These are phyloP conservation scores for Aphis gossypii DNA, from an alignment of 1,140 invertebrate genomes.

Conservation along the genomic window DNA sequence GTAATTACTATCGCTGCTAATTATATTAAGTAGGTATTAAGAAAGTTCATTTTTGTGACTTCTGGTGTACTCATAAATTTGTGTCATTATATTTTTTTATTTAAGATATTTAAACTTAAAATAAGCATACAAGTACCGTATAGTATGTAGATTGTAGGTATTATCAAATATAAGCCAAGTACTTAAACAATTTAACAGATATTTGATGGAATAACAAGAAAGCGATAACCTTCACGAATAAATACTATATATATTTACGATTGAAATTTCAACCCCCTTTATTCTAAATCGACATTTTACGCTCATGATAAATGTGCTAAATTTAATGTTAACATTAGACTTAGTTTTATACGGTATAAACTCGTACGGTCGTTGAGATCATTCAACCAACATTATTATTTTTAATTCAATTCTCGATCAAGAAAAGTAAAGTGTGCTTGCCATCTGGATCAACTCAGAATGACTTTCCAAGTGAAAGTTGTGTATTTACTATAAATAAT, in stretches of 20 bases:
- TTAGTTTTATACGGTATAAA: not conserved
- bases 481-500: not conserved
- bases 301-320: not conserved
- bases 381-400: not conserved
- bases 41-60: not conserved
- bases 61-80: not conserved
- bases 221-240: not conserved
- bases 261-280: not conserved
- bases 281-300: not conserved
- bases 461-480: not conserved
- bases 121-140: not conserved
- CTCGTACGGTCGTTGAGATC: not conserved
- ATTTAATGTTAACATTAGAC: not conserved
- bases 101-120: not conserved
- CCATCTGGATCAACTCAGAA: not conserved
- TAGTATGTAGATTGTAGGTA: not conserved
- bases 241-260: not conserved
- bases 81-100: not conserved
- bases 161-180: not conserved
- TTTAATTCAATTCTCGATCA: not conserved
- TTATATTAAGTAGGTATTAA: not conserved
- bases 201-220: not conserved
- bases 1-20: not conserved
- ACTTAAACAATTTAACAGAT: not conserved
- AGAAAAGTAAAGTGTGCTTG: not conserved